A percentile compares a stretch with the other conserved stretches of the same genome.
Conservation (phyloP, 2,888 invertebrate genomes). For the Harpalus rufipes region DNA sequence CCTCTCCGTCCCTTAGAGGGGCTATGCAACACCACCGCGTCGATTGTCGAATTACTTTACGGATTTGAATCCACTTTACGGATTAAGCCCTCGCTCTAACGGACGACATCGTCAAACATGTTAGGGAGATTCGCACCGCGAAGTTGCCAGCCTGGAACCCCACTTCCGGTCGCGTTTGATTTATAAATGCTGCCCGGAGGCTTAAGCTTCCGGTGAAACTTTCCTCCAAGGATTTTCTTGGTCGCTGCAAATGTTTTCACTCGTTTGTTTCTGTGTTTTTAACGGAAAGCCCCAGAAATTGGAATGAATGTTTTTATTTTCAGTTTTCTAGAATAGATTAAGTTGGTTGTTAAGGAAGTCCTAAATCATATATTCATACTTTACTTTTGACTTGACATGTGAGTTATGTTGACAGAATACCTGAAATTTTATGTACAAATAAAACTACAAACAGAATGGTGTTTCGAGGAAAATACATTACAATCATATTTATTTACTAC, state of each 20-base stretch:
- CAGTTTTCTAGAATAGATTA: conserved; percentile 34
- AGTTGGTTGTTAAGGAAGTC: conserved; percentile 30
- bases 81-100: conserved; percentile 74
- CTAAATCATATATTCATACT: conserved; percentile 43
- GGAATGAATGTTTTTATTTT: conserved; percentile 50
- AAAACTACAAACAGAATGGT: background rate
- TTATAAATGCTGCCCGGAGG: conserved; percentile 59
- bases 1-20: conserved; percentile 17
- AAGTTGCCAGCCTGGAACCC: conserved; percentile 10
- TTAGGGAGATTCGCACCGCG: conserved; percentile 54
- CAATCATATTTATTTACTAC: background rate
- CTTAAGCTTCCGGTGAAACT: conserved; percentile 54
- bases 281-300: conserved; percentile 32
- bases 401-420: conserved; percentile 49
- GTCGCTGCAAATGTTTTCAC: conserved; percentile 46
- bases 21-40: conserved; percentile 67
- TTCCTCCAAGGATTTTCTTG: conserved; percentile 52
- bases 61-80: conserved; percentile 77
- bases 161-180: conserved; percentile 63
- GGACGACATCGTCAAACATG: conserved; percentile 67
- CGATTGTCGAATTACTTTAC: conserved; percentile 72
- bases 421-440: conserved; percentile 2
- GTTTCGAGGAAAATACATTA: background rate
- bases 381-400: conserved; percentile 31
- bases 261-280: conserved; percentile 52